Conservation (phyloP, 1,140 invertebrate genomes). For the Apis cerana region DNA sequence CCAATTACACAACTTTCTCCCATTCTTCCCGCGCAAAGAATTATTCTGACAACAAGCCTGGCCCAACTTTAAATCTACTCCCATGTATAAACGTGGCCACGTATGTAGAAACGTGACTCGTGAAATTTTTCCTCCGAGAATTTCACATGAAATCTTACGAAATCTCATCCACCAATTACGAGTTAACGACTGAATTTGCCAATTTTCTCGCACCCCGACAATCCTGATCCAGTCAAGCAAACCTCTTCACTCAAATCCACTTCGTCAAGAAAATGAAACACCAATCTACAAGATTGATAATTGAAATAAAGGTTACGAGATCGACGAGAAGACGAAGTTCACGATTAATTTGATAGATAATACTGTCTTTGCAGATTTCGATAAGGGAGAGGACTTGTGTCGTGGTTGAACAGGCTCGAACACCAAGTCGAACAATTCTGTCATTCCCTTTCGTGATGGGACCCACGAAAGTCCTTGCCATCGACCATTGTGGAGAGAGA, state of each 20-base stretch:
- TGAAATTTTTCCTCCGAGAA: no score
- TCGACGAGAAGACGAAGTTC: conserved; percentile 32
- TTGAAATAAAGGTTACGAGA: conserved; percentile 61
- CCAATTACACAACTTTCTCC: no score
- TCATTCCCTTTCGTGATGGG: conserved; percentile 34
- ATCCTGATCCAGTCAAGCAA: background rate
- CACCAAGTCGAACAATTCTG: conserved; percentile 49
- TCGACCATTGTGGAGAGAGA: background rate
- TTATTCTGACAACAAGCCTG: no score
- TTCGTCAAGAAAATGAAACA: background rate
- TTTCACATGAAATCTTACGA: no score
- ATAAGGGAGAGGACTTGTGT: background rate
- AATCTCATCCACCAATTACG: no score
- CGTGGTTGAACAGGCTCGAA: background rate
- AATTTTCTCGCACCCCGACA: background rate
- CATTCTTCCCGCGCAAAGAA: no score
- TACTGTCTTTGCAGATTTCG: conserved; percentile 42
- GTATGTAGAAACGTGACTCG: no score
- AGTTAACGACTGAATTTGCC: no score
- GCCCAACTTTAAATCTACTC: no score
- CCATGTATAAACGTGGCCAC: no score
- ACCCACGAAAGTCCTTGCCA: conserved; percentile 21
- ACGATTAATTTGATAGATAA: conserved; percentile 66
- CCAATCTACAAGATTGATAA: background rate
- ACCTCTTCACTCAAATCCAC: background rate